These are phyloP conservation scores for Chiroxiphia lanceolata DNA, from an alignment of 2,797 vertebrate genomes.

Conservation along the genomic window DNA sequence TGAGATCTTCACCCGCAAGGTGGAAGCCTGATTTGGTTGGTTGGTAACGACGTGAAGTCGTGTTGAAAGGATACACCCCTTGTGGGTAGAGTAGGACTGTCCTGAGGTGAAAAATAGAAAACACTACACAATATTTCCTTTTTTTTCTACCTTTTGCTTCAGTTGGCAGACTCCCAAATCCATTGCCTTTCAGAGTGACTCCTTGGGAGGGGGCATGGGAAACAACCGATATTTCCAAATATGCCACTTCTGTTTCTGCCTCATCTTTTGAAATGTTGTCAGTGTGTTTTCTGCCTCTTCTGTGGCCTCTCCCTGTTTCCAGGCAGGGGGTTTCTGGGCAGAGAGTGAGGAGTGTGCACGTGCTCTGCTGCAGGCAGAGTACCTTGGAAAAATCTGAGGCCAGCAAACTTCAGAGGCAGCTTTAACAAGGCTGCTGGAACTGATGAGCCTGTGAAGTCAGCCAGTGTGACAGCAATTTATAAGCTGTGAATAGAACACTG, in stretches of 20 bases:
- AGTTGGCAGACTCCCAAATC: background rate
- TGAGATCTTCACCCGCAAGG: background rate
- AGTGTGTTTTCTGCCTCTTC: background rate
- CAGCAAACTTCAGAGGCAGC: background rate
- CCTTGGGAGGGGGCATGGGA: accelerated
- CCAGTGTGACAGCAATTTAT: slow-evolving; percentile 25
- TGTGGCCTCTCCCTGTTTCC: background rate
- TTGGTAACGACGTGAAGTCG: accelerated
- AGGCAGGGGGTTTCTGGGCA: background rate
- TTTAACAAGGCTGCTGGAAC: background rate
- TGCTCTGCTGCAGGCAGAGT: background rate
- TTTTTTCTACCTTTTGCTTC: background rate
- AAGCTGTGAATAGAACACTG: slow-evolving; percentile 4
- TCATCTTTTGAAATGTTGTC: background rate
- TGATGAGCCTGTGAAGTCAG: background rate
- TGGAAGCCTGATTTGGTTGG: background rate
- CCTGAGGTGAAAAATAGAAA: background rate
- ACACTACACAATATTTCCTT: background rate
- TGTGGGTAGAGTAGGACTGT: background rate
- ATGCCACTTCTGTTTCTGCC: background rate
- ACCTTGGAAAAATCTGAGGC: background rate
- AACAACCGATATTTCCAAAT: background rate
- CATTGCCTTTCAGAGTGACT: background rate
- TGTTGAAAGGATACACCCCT: background rate
- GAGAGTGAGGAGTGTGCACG: accelerated